Base-by-base conservation (phyloP, 2,888 invertebrate genomes). In the Onthophagus sagittarius region DNA sequence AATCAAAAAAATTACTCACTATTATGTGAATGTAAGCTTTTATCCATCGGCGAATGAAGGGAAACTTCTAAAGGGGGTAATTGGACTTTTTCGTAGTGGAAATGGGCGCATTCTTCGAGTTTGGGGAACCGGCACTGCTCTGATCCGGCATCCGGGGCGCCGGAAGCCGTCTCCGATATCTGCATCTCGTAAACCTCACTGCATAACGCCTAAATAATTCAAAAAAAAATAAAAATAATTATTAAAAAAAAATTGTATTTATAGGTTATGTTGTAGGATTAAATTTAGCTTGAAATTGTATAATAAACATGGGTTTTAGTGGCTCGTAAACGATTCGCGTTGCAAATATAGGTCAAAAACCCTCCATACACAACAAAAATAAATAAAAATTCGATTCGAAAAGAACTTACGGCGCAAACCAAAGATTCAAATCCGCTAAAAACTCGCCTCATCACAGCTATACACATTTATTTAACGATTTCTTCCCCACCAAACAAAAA, bases 31-130 rank as follows among this genome's bases (percentile, higher is more conserved):
- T 85, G 85, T 72, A 85, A 78, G 15, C 85, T 85, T 74, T 84
- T 83, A 74, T 85, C 85, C 83, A 84, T 83, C 80, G 87, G 87
- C 76, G 88, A 87, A 76, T 88, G 85, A 72, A 89, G 80, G 75
- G 86, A 86, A 53, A 92, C 88, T 23, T 86, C 85, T 67, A 92
- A 87, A 0, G 92, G 91, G n/a, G 94, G 94, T 78, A 98, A 88
- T 78, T 96, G 94, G 14, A 98, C 97, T 78, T 94, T 90, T 83
- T 98, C 98, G 86, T 98, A 99, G 86, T 99, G 99, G 86, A 99
- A 99, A 85, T 99, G 99, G 4, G 98, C 98, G 86, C 98, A 99
- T 84, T 98, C 98, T 85, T 97, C 97, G 76, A 98, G 89, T 83
- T 94, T 94, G 71, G 94, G 95, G 87, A 95, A 95, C 72, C 93